phyloP scores from a whole-genome alignment of 2,113 vertebrate species.

The Eurypyga helias region DNA sequence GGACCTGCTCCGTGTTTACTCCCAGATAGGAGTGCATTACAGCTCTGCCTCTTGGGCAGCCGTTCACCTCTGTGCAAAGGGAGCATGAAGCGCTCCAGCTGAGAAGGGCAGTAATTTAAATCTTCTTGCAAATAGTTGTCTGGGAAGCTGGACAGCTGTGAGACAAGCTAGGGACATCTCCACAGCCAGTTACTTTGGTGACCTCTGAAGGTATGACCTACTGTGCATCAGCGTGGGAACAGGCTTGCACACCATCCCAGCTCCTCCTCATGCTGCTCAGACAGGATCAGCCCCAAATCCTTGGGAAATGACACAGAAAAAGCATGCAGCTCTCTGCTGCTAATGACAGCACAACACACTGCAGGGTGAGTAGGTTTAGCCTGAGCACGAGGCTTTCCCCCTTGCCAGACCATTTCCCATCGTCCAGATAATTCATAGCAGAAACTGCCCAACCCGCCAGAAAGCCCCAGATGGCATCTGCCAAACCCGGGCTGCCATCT shows the following conservation, averaged over 20 bases:
- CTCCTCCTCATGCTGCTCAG: background rate
- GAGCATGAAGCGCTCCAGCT: background rate
- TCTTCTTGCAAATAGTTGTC: background rate
- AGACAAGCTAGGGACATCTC: background rate
- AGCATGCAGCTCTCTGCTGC: background rate
- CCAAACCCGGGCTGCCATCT: background rate
- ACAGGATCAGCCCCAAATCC: background rate
- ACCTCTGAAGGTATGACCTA: background rate
- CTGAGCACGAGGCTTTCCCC: rapidly evolving
- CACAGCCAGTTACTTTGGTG: background rate
- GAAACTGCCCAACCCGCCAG: rapidly evolving
- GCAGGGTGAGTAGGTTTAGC: rapidly evolving
- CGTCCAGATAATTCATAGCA: rapidly evolving
- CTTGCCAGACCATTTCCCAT: background rate
- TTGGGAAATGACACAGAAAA: background rate
- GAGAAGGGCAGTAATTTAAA: background rate
- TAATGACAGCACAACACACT: background rate
- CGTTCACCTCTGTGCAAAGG: background rate
- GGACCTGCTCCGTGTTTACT: background rate
- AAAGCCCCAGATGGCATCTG: background rate
- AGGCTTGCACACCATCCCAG: background rate
- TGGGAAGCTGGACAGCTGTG: background rate
- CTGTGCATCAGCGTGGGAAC: background rate
- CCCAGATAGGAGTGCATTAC: background rate
- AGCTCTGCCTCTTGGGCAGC: background rate